Evolutionary conservation across 92 coral and sea anemone genomes (phyloP), one percentile per base, ranked within the genome.

Genomic region (Epizoanthus ramosus): DNA sequence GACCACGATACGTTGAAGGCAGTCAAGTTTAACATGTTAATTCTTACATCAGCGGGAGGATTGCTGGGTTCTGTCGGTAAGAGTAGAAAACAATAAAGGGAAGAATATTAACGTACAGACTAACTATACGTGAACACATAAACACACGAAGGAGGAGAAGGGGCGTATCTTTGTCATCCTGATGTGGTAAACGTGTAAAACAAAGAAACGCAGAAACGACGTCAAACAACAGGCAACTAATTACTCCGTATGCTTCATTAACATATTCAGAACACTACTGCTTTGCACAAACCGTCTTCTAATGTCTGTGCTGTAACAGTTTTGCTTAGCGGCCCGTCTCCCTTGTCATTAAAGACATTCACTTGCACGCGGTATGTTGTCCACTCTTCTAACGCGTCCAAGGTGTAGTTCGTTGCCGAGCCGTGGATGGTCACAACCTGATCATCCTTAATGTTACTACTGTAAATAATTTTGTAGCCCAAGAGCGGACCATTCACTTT

Each of bases 1-100:
- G 74, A n/a, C 91, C 91, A 88, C 10, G 83, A 21, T 24, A 73
- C 66, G 23, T 22, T 80, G 75, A 59, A 74, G 0, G 83, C 63
- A 19, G 86, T 84, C 43, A 57, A 63, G 83, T 73, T 87, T 1
- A 63, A 3, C 18, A 14, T 22, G 12, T 24, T 10, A 8, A 77
- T 54, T 3, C 75, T 58, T 31, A 87, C 65, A 58, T 79, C 85
- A 4, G 23, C 2, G 13, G 85, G 88, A 0, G 79, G 17, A n/a
- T 3, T n/a, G 52, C 82, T 68, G 63, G 88, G 88, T 19, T 60
- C 83, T 66, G 39, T 10, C 4, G 67, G 71, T 47, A 61, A 56
- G 9, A 41, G 23, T 39, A 64, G 43, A 23, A 17, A 59, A 12
- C 54, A 12, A 47, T 0, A 47, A 47, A 47, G 9, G 53, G 14